Evolutionary conservation across 2,888 invertebrate genomes (phyloP), one percentile per base, ranked within the genome.

Genomic region (Cryptus viduatorius): DNA sequence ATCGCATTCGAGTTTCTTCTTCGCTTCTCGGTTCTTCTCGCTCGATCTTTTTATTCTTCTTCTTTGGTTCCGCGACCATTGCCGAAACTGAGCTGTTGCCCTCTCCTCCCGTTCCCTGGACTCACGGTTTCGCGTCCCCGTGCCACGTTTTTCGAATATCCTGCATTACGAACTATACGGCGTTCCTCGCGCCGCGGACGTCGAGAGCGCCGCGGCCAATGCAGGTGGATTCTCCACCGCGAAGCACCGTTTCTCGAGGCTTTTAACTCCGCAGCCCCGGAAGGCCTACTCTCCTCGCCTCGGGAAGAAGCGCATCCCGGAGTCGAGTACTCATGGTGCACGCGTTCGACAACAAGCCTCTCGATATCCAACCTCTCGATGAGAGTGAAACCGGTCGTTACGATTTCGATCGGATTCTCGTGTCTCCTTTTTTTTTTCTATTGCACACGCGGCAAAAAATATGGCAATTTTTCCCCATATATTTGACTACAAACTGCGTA

Each of bases 331-430:
- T 24, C 24, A 16, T 29, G 73, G 46, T 73, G 72, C 72, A 42
- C 72, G 72, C 72, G 72, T 59, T 72, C 29, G 56, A 56, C 71
- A 56, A 37, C 56, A 19, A 42, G 56, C 72, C 73, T 31, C 59
- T 73, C 69, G 42, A 75, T 64, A 69, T n/a, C 72, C 29, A 12
- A 10, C 68, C 37, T 44, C 82, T 75, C 75, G 82, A 79, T 67
- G 84, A 85, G 84, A 85, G 84, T 85, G 82, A 85, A 85, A 85
- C 82, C 84, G 84, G 78, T 82, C 82, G 82, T 84, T 75, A 75
- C 82, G 84, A 84, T 84, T 79, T 75, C 79, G 31, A 82, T 84
- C 79, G 59, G 56, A 82, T 76, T 82, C 79, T 75, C 48, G 29
- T 50, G 24, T 71, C 69, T 59, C 68, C 37, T 0, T 37, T 46